Base-by-base conservation (phyloP, 2,888 invertebrate species). In the Drosophila sordidula region DNA sequence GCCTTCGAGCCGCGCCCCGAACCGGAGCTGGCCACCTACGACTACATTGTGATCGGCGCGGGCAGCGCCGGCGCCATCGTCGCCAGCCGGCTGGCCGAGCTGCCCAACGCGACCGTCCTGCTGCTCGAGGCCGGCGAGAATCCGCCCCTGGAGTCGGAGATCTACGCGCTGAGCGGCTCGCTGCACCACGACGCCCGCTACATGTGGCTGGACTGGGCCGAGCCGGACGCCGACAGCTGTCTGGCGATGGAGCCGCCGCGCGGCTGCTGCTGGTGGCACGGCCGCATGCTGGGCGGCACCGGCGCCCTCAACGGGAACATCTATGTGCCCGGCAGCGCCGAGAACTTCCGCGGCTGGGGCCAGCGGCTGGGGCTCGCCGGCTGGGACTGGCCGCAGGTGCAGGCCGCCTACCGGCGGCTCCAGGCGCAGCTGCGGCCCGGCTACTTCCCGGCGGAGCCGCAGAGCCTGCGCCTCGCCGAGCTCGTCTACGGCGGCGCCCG, bases 41-140 rank as follows among this genome's bases (percentile, higher is more conserved):
- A 94, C 69, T 95, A 94, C 61, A 90, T 94, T 6, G 92, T 94
- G 18, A 91, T 95, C 32, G 95, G 95, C 0, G 94, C 93, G 0
- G 95, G 95, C 0, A 94, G 94, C 0, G 95, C 94, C 0, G 95
- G 95, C 0, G 93, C 94, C 3, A 94, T 95, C 0, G 79, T 95
- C 2, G 94, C 94, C 9, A 95, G 94, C 75, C 92, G 96, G 0
- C 92, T 97, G 47, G 95, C 95, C 32, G 97, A 97, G 90, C 93
- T 95, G 55, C 93, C 94, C 1, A 92, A 94, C 41, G 96, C 96
- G 95, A 95, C 94, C 67, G 95, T 96, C 0, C 93, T 97, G 36
- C 93, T 97, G 18, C 90, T 97, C 63, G 97, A 97, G 93, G 96
- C 96, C 51, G 97, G 97, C 32, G 94, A 94, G 1, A 94, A 95